A percentile compares a stretch with the other conserved stretches of the same genome.
phyloP scores from a whole-genome alignment of 2,888 invertebrate genomes.

The Cyclophora albipunctata region DNA sequence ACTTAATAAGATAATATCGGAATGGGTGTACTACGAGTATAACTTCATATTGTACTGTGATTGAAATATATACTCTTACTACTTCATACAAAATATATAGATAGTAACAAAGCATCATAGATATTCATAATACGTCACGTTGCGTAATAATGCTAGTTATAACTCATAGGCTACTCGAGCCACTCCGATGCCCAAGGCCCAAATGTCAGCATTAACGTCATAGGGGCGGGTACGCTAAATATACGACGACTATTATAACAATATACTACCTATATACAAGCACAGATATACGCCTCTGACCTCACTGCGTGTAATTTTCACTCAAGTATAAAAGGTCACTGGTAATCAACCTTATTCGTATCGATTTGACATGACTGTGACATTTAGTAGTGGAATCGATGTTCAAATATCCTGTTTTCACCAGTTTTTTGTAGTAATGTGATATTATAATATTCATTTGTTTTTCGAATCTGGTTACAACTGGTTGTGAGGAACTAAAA shows the following conservation, averaged over 20 bases:
- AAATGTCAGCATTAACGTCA: conserved; percentile 72
- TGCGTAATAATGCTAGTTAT: conserved; percentile 5
- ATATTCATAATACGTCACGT: neutral
- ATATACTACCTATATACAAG: neutral
- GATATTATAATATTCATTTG: neutral
- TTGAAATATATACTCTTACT: too few relatives aligned
- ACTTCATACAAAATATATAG: too few relatives aligned
- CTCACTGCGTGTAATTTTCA: conserved; percentile 16
- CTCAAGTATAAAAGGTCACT: conserved; percentile 17
- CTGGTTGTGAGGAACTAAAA: neutral
- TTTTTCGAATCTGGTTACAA: neutral
- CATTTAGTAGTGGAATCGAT: neutral
- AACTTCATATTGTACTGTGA: too few relatives aligned
- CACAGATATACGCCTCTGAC: conserved; percentile 4
- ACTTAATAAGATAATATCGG: neutral
- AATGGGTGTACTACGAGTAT: too few relatives aligned
- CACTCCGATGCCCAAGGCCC: conserved; percentile 28
- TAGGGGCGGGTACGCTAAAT: conserved; percentile 53
- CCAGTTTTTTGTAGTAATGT: neutral
- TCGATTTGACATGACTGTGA: conserved; percentile 6
- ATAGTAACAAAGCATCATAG: too few relatives aligned
- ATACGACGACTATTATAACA: conserved; percentile 20
- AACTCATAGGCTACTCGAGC: conserved; percentile 8
- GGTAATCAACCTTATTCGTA: conserved; percentile 10
- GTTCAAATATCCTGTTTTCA: neutral